Conservation (phyloP, 2,113 vertebrate genomes). For the Engystomops pustulosus region DNA sequence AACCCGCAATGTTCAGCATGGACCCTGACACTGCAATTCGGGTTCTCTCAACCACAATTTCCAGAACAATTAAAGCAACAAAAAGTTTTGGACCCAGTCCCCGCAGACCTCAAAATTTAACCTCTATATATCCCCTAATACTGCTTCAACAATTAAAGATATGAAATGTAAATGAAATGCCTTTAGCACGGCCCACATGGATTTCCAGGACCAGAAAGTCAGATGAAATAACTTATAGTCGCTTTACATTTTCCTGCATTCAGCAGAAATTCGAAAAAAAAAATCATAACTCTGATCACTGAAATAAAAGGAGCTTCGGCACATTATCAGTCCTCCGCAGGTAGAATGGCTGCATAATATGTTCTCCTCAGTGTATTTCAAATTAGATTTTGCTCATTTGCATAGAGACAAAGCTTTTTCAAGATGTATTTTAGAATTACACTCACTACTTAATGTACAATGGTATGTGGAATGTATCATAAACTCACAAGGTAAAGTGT, state of each 20-base stretch:
- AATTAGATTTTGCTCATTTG: slow-evolving; percentile 1
- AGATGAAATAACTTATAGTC: slow-evolving; percentile 16
- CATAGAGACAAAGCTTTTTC: background rate
- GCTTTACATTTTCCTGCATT: background rate
- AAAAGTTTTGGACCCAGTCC: too few species aligned
- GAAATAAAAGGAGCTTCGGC: fast-evolving
- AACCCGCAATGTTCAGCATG: too few species aligned
- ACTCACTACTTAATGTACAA: slow-evolving; percentile 42
- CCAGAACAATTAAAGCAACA: too few species aligned
- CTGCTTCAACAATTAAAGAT: background rate
- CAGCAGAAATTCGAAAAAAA: slow-evolving; percentile 4
- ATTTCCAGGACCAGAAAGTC: background rate
- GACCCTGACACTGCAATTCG: too few species aligned
- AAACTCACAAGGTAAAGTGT: background rate
- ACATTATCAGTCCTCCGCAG: background rate
- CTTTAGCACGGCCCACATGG: background rate
- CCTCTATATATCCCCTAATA: background rate
- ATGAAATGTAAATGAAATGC: background rate
- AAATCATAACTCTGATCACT: slow-evolving; percentile 4
- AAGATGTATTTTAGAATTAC: slow-evolving; percentile 29
- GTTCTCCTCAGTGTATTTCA: background rate
- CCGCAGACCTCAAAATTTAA: background rate
- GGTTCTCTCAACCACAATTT: too few species aligned
- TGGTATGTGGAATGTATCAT: slow-evolving; percentile 35
- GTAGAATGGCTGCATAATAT: background rate